Percentiles rank a stretch among this genome's conserved stretches.
phyloP scores from a whole-genome alignment of 2,888 invertebrate species.

The Macaria liturata region DNA sequence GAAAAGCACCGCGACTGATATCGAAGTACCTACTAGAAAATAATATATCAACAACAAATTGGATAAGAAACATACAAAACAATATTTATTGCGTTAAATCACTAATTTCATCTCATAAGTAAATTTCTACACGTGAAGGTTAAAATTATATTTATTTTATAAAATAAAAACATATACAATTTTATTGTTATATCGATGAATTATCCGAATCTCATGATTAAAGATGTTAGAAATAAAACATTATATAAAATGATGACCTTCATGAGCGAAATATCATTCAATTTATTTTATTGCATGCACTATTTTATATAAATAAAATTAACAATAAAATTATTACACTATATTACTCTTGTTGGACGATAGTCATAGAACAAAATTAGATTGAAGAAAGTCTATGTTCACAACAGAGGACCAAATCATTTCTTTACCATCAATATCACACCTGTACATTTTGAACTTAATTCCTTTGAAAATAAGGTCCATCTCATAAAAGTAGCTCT shows the following conservation, averaged over 20 bases:
- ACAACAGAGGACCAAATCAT: slow-evolving; percentile 3
- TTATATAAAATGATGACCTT: slow-evolving; percentile 48
- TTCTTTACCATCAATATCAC: too few relatives aligned
- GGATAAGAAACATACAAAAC: slow-evolving; percentile 44
- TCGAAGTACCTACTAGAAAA: slow-evolving; percentile 22
- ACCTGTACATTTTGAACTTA: too few relatives aligned
- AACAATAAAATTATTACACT: slow-evolving; percentile 67
- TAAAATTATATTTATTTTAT: slow-evolving; percentile 46
- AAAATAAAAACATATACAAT: slow-evolving; percentile 34
- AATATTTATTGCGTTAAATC: slow-evolving; percentile 63
- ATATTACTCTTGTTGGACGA: slow-evolving; percentile 72
- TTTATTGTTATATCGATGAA: slow-evolving; percentile 65
- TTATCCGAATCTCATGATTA: slow-evolving; percentile 53
- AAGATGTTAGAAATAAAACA: slow-evolving; percentile 66
- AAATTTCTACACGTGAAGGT: slow-evolving; percentile 53
- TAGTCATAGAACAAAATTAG: slow-evolving; percentile 36
- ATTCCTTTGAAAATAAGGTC: too few relatives aligned
- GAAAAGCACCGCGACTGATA: slow-evolving; percentile 23
- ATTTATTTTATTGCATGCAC: slow-evolving; percentile 76
- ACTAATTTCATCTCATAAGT: slow-evolving; percentile 49
- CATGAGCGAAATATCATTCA: slow-evolving; percentile 76
- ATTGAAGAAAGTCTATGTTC: slow-evolving; percentile 32
- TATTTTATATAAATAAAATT: slow-evolving; percentile 61
- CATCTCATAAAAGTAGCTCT: slow-evolving; percentile 2
- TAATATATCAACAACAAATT: slow-evolving; percentile 37